Evolutionary conservation across 2,888 invertebrate species (phyloP).

Genomic region (Galeopsomyia nigrocyanea): DNA sequence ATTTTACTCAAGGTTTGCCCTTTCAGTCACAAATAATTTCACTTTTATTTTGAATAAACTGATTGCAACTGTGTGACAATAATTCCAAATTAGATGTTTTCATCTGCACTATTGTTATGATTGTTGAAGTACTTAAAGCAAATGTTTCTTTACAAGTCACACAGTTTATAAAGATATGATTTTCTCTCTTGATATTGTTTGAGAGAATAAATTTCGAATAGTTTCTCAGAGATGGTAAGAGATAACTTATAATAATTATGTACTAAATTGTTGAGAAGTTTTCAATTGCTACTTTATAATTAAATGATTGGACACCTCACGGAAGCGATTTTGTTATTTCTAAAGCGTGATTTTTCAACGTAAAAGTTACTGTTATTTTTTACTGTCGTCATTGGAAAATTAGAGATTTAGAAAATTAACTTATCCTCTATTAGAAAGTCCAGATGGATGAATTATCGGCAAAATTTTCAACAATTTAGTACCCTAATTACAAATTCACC

Average conservation of each 20-base stretch:
- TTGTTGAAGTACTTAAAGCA: slow-evolving; percentile 7
- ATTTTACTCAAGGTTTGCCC: slow-evolving; percentile 21
- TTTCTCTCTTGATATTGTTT: slow-evolving; percentile 25
- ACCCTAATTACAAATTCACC: background rate
- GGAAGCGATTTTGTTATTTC: background rate
- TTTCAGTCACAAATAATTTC: slow-evolving; percentile 9
- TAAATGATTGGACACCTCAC: background rate
- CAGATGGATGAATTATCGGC: slow-evolving; percentile 15
- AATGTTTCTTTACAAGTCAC: slow-evolving; percentile 3
- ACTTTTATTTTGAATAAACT: slow-evolving; percentile 11
- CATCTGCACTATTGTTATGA: background rate
- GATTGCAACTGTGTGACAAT: slow-evolving; percentile 18
- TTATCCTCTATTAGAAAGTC: background rate
- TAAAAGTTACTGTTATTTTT: background rate
- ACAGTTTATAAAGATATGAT: slow-evolving; percentile 3
- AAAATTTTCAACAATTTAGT: slow-evolving; percentile 34
- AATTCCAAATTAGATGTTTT: slow-evolving; percentile 8
- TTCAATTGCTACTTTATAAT: slow-evolving; percentile 15
- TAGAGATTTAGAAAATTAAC: background rate
- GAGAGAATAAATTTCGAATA: slow-evolving; percentile 10
- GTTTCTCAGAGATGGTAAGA: background rate
- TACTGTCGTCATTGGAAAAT: background rate
- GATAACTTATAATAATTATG: background rate
- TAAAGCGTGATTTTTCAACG: background rate
- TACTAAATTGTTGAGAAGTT: slow-evolving; percentile 34